A percentile compares a stretch with the other conserved stretches of the same genome.
These are phyloP conservation scores for Apodemia zela DNA, from an alignment of 2,888 invertebrate species.

Conservation along the genomic window DNA sequence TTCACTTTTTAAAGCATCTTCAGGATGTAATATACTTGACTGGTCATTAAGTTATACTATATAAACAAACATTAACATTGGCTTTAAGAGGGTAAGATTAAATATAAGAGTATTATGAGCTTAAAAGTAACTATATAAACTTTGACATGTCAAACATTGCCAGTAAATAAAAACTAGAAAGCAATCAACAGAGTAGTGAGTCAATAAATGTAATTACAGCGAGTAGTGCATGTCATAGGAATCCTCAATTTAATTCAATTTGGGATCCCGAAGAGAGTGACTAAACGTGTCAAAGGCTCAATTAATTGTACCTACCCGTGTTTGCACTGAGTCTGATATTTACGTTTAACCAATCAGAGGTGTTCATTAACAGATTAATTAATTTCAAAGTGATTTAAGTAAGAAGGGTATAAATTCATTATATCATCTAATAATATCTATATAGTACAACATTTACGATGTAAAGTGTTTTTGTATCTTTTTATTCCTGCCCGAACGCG, in stretches of 20 bases:
- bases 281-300: slow-evolving; percentile 29
- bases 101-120: too few relatives aligned
- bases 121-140: background rate
- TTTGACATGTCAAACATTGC: background rate
- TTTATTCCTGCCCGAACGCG: too few relatives aligned
- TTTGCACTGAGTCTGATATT: slow-evolving; percentile 8
- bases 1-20: too few relatives aligned
- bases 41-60: too few relatives aligned
- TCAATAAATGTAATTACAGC: slow-evolving; percentile 9
- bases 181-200: slow-evolving; percentile 1
- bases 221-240: slow-evolving; percentile 19
- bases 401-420: background rate
- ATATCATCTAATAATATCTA: too few relatives aligned
- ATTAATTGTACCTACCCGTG: slow-evolving; percentile 22
- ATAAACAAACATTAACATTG: too few relatives aligned
- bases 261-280: slow-evolving; percentile 25
- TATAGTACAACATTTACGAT: too few relatives aligned
- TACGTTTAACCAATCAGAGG: slow-evolving; percentile 10
- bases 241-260: slow-evolving; percentile 28
- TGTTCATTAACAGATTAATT: slow-evolving; percentile 14
- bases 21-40: too few relatives aligned
- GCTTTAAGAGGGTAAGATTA: too few relatives aligned
- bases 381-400: slow-evolving; percentile 3
- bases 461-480: too few relatives aligned
- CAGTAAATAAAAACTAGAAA: background rate